Evolutionary conservation across 2,797 vertebrate genomes (phyloP).

Genomic region (Spheniscus humboldti): DNA sequence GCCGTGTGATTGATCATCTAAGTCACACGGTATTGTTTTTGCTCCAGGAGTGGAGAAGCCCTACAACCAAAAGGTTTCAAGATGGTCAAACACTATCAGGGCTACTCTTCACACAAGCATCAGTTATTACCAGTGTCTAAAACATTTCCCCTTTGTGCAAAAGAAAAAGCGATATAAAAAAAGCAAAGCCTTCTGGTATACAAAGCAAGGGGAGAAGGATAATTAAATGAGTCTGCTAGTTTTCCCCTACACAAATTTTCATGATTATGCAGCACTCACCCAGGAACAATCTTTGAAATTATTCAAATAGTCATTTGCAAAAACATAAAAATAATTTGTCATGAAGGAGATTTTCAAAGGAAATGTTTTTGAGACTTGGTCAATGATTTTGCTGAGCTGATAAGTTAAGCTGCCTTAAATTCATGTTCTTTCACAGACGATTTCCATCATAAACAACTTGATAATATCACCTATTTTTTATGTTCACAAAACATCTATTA

Average conservation of each 20-base stretch:
- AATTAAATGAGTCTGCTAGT: background rate
- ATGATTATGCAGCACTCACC: background rate
- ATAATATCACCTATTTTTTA: background rate
- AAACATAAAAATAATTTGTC: background rate
- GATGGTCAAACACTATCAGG: background rate
- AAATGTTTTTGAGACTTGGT: background rate
- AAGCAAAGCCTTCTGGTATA: background rate
- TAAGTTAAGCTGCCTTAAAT: background rate
- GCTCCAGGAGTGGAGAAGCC: background rate
- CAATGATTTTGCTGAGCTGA: background rate
- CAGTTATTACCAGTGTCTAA: background rate
- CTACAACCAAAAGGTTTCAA: conserved; percentile 5
- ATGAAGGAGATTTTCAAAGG: background rate
- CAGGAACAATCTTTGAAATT: background rate
- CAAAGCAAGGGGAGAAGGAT: background rate
- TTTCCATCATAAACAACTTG: background rate
- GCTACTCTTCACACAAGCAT: background rate
- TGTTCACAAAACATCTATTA: background rate
- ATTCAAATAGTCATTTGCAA: background rate
- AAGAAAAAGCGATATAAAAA: background rate
- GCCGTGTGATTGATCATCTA: conserved; percentile 22
- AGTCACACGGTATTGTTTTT: conserved; percentile 31
- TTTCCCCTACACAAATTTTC: background rate
- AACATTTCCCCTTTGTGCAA: background rate
- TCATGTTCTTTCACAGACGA: background rate